Evolutionary conservation across 2,888 invertebrate species (phyloP).

Genomic region (Drosophila formosana): DNA sequence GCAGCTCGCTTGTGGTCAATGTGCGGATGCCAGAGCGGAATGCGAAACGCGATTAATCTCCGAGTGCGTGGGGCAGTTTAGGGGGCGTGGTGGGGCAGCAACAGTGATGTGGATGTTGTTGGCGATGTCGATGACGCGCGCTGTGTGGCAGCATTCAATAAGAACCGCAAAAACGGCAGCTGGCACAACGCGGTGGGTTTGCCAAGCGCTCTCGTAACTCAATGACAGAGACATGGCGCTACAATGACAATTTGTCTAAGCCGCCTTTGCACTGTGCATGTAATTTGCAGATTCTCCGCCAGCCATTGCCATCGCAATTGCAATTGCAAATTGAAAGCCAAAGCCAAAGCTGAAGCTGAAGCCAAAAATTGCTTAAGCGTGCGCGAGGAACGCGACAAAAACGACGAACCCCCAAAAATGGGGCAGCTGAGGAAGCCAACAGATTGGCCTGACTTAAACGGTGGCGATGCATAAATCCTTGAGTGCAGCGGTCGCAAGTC

Average conservation of each 20-base stretch:
- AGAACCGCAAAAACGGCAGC: constrained; percentile 37
- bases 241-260: constrained; percentile 41
- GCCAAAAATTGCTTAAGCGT: constrained; percentile 42
- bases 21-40: constrained; percentile 15
- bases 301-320: constrained; percentile 31
- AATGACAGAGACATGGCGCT: constrained; percentile 24
- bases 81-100: background rate
- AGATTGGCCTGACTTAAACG: constrained; percentile 71
- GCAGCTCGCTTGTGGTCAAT: constrained; percentile 8
- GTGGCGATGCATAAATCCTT: constrained; percentile 74
- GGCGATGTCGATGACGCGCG: constrained; percentile 11
- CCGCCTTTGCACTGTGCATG: constrained; percentile 32
- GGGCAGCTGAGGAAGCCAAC: constrained; percentile 46
- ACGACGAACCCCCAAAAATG: background rate
- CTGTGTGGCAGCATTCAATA: constrained; percentile 30
- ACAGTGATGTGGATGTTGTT: too few relatives aligned
- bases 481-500: constrained; percentile 54
- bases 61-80: constrained; percentile 21
- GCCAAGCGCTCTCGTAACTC: constrained; percentile 20
- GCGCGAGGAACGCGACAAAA: constrained; percentile 43
- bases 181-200: constrained; percentile 8
- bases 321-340: constrained; percentile 67
- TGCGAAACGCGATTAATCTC: constrained; percentile 38
- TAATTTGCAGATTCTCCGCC: constrained; percentile 46
- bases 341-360: constrained; percentile 27